These are phyloP conservation scores for Masticophis lateralis DNA, from an alignment of 2,797 vertebrate genomes.

Conservation along the genomic window DNA sequence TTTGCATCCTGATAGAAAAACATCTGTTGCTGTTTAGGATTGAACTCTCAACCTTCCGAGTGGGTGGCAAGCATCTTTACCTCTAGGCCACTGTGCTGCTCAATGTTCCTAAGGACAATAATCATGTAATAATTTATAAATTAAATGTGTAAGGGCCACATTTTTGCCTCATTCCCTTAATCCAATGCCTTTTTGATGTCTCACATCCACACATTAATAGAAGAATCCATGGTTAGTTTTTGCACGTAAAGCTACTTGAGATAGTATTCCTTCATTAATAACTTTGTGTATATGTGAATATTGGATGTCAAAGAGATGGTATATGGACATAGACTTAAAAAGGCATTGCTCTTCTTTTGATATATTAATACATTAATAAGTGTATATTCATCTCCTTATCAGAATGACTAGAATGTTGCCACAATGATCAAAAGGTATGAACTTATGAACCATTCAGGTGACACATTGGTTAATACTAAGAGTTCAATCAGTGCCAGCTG, in stretches of 20 bases:
- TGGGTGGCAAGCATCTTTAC: neutral
- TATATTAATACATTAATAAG: neutral
- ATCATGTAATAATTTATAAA: neutral
- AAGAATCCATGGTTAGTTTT: neutral
- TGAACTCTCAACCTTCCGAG: neutral
- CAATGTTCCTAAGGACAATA: neutral
- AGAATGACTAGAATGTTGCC: neutral
- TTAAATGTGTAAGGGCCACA: neutral
- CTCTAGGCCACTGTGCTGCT: neutral
- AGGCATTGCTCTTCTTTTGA: neutral
- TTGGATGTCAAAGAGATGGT: neutral
- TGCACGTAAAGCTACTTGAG: neutral
- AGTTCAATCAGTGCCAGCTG: neutral
- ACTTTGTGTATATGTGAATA: neutral
- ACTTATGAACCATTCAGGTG: neutral
- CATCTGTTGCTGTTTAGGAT: neutral
- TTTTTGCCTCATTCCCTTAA: neutral
- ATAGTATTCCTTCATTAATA: neutral
- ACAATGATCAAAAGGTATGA: neutral
- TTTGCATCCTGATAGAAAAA: neutral
- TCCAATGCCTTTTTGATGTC: neutral
- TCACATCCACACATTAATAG: neutral
- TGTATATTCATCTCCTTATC: neutral
- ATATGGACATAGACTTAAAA: neutral
- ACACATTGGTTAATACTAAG: neutral